Evolutionary conservation across 2,113 vertebrate species (phyloP).

Genomic region (Cinclus cinclus): DNA sequence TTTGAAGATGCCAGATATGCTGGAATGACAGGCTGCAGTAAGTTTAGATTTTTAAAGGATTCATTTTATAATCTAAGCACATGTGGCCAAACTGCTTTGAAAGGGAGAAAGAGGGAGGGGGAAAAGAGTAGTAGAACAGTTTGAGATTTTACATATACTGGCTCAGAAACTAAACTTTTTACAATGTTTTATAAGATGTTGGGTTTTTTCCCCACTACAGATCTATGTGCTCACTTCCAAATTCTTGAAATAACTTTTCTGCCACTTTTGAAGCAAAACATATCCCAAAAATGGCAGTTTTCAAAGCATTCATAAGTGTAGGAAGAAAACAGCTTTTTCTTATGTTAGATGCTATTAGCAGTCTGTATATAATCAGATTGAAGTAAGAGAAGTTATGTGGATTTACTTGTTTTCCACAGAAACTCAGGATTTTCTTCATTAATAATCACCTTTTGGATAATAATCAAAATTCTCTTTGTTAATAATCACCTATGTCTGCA

Average conservation of each 20-base stretch:
- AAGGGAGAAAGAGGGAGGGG: not conserved
- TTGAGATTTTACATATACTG: not conserved
- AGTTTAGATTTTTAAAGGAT: not conserved
- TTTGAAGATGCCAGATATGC: conserved; percentile 68
- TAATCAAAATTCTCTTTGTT: not conserved
- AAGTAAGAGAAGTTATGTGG: not conserved
- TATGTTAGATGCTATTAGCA: not conserved
- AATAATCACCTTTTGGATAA: not conserved
- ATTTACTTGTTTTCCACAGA: not conserved
- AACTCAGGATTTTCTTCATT: not conserved
- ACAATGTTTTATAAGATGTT: not conserved
- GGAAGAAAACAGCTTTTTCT: not conserved
- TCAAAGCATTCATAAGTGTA: not conserved
- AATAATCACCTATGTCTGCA: not conserved
- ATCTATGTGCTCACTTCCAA: not conserved
- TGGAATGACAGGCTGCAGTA: conserved; percentile 68
- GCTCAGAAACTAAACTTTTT: conserved; percentile 12
- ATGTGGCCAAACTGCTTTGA: not conserved
- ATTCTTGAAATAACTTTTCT: conserved; percentile 25
- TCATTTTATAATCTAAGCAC: not conserved
- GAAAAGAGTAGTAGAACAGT: not conserved
- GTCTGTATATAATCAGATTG: not conserved
- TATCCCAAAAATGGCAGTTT: not conserved
- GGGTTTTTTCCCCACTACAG: not conserved
- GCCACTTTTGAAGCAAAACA: not conserved